phyloP scores from a whole-genome alignment of 2,113 vertebrate species.

The Centrocercus urophasianus region DNA sequence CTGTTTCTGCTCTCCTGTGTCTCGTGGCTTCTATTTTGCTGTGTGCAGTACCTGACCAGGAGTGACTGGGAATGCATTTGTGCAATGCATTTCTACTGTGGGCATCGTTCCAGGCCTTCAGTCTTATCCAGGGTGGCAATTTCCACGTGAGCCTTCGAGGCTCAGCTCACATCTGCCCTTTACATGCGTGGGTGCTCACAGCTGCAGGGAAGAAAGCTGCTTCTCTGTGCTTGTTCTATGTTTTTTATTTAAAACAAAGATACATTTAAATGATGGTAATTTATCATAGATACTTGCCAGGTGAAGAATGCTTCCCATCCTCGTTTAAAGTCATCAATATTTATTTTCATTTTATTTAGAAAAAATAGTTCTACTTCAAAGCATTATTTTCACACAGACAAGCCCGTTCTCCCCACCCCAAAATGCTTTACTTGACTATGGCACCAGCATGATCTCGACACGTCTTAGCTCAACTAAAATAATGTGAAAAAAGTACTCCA shows the following conservation, averaged over 20 bases:
- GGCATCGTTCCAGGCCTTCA: background rate
- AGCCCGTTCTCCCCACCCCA: background rate
- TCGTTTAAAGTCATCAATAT: background rate
- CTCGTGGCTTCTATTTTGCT: background rate
- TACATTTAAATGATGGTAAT: background rate
- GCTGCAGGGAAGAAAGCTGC: background rate
- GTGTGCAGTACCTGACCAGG: fast-evolving
- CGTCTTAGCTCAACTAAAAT: background rate
- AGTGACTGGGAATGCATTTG: background rate
- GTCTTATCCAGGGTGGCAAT: background rate
- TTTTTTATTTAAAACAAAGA: background rate
- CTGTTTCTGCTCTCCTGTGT: background rate
- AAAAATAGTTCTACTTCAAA: background rate
- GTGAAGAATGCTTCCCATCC: background rate
- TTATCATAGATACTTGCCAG: background rate
- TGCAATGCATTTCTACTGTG: fast-evolving
- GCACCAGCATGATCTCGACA: background rate
- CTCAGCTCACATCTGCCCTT: background rate
- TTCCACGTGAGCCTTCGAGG: fast-evolving
- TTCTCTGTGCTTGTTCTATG: background rate
- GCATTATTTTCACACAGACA: background rate
- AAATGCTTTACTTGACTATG: background rate
- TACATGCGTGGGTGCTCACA: background rate
- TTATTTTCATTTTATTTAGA: background rate
- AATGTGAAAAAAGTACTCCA: background rate